Evolutionary conservation across 2,888 invertebrate species (phyloP).

Genomic region (Nomada ferruginata): DNA sequence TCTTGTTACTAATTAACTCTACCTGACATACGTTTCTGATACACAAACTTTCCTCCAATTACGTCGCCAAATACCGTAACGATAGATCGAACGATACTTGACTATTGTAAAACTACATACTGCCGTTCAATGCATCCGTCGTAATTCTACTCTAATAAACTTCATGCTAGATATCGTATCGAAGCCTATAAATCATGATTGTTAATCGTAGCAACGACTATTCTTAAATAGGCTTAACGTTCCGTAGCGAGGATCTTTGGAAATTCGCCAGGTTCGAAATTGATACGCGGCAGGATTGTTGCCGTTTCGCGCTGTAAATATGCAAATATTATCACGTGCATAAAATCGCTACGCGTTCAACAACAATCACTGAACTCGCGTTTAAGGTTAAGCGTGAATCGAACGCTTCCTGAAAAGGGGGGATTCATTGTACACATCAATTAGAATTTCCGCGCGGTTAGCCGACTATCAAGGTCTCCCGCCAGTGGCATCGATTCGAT

Average conservation of each 20-base stretch:
- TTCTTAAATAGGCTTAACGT: not conserved
- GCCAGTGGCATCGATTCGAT: conserved; percentile 52
- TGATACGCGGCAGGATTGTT: not conserved
- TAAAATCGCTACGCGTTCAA: not conserved
- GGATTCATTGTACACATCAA: conserved; percentile 49
- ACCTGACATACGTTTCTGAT: conserved; percentile 24
- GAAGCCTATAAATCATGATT: conserved; percentile 16
- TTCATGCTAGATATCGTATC: not conserved
- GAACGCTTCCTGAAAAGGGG: conserved; percentile 34
- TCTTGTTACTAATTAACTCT: conserved; percentile 31
- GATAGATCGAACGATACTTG: not conserved
- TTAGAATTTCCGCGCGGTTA: conserved; percentile 44
- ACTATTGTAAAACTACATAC: too few species aligned
- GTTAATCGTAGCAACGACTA: not conserved
- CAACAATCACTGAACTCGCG: not conserved
- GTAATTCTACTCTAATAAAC: too few species aligned
- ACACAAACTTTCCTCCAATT: not conserved
- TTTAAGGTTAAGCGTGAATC: conserved; percentile 33
- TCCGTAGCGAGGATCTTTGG: conserved; percentile 9
- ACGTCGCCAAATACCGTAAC: not conserved
- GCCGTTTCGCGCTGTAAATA: not conserved
- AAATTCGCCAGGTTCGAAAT: not conserved
- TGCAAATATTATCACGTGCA: not conserved
- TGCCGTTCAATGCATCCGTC: not conserved
- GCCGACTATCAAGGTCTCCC: conserved; percentile 60